Evolutionary conservation across 2,797 vertebrate genomes (phyloP), one percentile per base, ranked within the genome.

Genomic region (Linurgus olivaceus): DNA sequence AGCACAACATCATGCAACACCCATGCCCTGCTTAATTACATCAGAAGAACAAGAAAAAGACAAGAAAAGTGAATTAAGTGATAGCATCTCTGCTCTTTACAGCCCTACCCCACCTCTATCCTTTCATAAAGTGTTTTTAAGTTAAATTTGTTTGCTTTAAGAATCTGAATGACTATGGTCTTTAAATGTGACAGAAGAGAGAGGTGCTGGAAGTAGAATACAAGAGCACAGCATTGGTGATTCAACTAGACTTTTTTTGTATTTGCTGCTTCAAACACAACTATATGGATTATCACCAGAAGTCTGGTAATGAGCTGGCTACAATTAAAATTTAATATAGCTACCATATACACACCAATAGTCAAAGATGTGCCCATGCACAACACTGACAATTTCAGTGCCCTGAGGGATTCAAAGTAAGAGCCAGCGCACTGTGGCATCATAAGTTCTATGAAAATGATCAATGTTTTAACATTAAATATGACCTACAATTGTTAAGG

Each of bases 361-460:
- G 12, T 45, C 59, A 76, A 59, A 61, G 68, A 74, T 6, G 38
- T 52, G 29, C 16, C 55, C 17, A 35, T 12, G 21, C 5, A 7
- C 35, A 76, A 75, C 7, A 26, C 21, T n/a, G 70, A 88, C 72
- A 80, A 68, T 54, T 54, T 67, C 45, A 52, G 2, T 35, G 51
- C 0, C 2, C 14, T 0, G 3, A 80, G 8, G 12, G 31, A 81
- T 13, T 29, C 7, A 5, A 79, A 93, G 13, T 8, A 17, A 70
- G 29, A 72, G 66, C 7, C n/a, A 51, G 47, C n/a, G 55, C 29
- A 61, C 38, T 13, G 7, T 33, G 25, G 26, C 1, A 1, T 33
- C n/a, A 6, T 9, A n/a, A 55, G 29, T 76, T 85, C 47, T 86
- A 65, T 18, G 38, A 35, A 86, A 95, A 68, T 12, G 9, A 58